Evolutionary conservation across 2,113 vertebrate genomes (phyloP).

Genomic region (Xenopus borealis): DNA sequence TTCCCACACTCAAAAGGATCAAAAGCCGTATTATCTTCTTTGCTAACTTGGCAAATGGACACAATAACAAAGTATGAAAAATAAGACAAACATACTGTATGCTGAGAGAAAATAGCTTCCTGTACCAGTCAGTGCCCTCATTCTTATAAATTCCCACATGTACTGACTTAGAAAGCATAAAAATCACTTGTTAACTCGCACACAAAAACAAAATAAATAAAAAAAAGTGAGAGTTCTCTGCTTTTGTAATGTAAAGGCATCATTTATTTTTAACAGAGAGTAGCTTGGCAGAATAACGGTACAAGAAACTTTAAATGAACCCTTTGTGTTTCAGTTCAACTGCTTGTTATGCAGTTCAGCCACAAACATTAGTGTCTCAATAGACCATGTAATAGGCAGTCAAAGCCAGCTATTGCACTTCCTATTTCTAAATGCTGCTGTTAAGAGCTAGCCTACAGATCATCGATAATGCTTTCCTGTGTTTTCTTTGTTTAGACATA

Average conservation of each 20-base stretch:
- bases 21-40: no score
- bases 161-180: no score
- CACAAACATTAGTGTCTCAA: slow-evolving; percentile 70
- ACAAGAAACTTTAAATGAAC: slow-evolving; percentile 51
- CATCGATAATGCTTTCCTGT: slow-evolving; percentile 64
- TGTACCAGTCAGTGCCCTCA: background rate
- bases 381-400: slow-evolving; percentile 75
- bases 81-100: no score
- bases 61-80: no score
- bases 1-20: no score
- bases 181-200: background rate
- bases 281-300: background rate
- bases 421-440: slow-evolving; percentile 68
- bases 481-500: slow-evolving; percentile 67
- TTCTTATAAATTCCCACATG: slow-evolving; percentile 13
- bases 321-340: slow-evolving; percentile 72
- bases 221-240: background rate
- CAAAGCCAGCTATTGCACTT: slow-evolving; percentile 71
- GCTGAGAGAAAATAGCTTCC: no score
- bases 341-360: slow-evolving; percentile 75
- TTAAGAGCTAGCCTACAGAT: slow-evolving; percentile 67
- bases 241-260: slow-evolving; percentile 12
- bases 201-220: slow-evolving; percentile 19
- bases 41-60: no score
- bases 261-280: slow-evolving; percentile 14